Conservation (phyloP, 2,888 invertebrate species). For the Taphrorychus bicolor region DNA sequence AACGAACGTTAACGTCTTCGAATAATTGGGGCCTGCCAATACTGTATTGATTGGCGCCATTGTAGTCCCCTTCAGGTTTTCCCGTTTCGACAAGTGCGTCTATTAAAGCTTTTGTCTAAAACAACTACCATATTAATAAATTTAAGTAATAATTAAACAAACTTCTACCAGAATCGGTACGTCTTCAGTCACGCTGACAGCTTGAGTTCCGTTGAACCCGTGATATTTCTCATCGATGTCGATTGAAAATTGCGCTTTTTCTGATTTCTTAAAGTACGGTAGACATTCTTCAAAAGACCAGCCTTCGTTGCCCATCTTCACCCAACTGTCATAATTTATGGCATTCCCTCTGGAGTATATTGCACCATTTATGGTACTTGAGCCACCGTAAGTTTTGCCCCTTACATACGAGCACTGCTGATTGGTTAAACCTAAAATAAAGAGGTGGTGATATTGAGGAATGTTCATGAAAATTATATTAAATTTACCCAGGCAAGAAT, state of each 20-base stretch:
- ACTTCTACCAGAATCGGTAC: constrained; percentile 1
- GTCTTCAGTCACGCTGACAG: neutral
- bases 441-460: neutral
- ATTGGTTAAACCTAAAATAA: constrained; percentile 3
- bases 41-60: neutral
- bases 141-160: neutral
- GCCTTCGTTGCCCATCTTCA: constrained; percentile 66
- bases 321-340: constrained; percentile 71
- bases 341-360: constrained; percentile 20
- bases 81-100: constrained; percentile 11
- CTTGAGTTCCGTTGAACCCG: constrained; percentile 61
- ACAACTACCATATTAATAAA: no score
- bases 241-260: constrained; percentile 66
- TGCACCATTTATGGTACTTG: constrained; percentile 9
- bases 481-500: neutral
- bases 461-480: neutral
- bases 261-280: constrained; percentile 74
- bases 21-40: neutral
- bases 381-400: constrained; percentile 29
- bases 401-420: constrained; percentile 13
- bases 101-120: neutral
- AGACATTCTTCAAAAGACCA: constrained; percentile 71
- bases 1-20: constrained; percentile 4
- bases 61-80: constrained; percentile 7
- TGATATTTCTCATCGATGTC: constrained; percentile 65